Evolutionary conservation across 1,140 invertebrate genomes (phyloP).

Genomic region (Drosophila tropicalis): DNA sequence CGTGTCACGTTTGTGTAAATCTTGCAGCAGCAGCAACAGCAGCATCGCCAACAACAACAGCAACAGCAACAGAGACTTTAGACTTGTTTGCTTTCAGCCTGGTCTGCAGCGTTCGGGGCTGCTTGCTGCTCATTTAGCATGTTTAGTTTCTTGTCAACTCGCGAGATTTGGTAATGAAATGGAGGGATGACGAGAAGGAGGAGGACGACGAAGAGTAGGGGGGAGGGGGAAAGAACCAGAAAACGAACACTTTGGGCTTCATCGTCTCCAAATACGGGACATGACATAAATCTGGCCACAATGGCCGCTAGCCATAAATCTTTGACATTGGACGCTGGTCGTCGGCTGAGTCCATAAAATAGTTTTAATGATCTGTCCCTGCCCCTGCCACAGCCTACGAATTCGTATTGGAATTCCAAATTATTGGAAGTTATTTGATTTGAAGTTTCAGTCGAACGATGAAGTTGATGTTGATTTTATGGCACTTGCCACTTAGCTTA

Average conservation of each 20-base stretch:
- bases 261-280: slow-evolving; percentile 18
- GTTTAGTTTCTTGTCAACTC: slow-evolving; percentile 35
- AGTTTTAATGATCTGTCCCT: slow-evolving; percentile 57
- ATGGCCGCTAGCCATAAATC: slow-evolving; percentile 63
- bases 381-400: too few relatives aligned
- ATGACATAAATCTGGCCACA: slow-evolving; percentile 72
- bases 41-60: neutral
- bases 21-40: slow-evolving; percentile 5
- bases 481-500: slow-evolving; percentile 75
- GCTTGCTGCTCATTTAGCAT: slow-evolving; percentile 49
- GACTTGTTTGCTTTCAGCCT: slow-evolving; percentile 26
- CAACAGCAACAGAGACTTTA: slow-evolving; percentile 17
- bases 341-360: slow-evolving; percentile 61
- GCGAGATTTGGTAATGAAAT: slow-evolving; percentile 1
- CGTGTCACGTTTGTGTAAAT: slow-evolving; percentile 51
- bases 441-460: slow-evolving; percentile 13
- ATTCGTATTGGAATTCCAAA: slow-evolving; percentile 29
- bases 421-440: slow-evolving; percentile 31
- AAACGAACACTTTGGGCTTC: slow-evolving; percentile 20
- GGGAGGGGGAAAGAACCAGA: neutral
- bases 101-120: slow-evolving; percentile 23
- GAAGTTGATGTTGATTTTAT: slow-evolving; percentile 47
- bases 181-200: neutral
- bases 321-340: slow-evolving; percentile 38
- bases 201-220: too few relatives aligned